These are phyloP conservation scores for Thryonomys swinderianus DNA, from an alignment of 2,113 vertebrate species.

Conservation along the genomic window DNA sequence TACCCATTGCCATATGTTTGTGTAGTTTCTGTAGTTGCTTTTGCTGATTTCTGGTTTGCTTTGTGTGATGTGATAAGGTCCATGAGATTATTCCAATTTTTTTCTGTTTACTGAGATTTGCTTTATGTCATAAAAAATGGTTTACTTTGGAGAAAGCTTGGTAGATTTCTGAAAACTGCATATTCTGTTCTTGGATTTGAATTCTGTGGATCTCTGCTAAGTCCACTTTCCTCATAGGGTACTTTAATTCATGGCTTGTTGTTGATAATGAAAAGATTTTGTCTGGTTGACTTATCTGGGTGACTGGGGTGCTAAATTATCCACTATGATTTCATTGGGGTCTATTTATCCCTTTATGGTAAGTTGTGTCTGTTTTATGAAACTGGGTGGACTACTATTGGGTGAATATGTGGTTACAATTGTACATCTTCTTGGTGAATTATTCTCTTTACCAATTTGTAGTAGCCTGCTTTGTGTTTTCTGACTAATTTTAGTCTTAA, in stretches of 20 bases:
- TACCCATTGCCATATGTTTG: not conserved
- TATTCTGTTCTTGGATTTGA: not conserved
- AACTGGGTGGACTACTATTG: not conserved
- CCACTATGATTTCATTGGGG: not conserved
- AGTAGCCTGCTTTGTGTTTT: not conserved
- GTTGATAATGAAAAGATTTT: not conserved
- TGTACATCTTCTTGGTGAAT: not conserved
- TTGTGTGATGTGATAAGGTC: not conserved
- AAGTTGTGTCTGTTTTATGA: not conserved
- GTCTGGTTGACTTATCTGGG: not conserved
- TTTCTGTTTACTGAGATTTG: not conserved
- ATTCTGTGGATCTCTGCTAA: not conserved
- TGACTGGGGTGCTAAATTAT: not conserved
- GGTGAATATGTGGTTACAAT: not conserved
- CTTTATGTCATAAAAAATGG: not conserved
- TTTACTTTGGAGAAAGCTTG: not conserved
- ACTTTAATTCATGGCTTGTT: not conserved
- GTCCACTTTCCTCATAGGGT: not conserved
- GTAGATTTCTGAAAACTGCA: not conserved
- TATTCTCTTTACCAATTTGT: not conserved
- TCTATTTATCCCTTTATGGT: not conserved
- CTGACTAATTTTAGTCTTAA: not conserved
- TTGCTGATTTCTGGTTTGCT: not conserved
- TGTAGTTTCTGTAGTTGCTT: not conserved
- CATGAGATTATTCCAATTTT: not conserved